Evolutionary conservation across 2,113 vertebrate species (phyloP), one percentile per base, ranked within the genome.

Genomic region (Dasyprocta punctata): DNA sequence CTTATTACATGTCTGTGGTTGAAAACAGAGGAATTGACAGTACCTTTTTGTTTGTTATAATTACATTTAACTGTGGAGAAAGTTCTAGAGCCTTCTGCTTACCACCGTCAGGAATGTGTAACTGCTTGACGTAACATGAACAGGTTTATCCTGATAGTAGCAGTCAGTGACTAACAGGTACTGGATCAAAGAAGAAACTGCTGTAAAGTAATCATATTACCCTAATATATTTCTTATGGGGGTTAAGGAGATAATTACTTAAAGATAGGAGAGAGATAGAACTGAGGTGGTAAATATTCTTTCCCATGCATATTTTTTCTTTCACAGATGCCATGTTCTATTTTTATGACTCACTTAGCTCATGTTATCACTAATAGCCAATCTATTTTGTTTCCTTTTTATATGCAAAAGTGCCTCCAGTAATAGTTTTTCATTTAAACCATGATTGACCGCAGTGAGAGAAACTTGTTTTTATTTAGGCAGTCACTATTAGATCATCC

Each of bases 351-450:
- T 73, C 38, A 49, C n/a, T 87, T 38, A 65, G 49, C 28, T 94
- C 2, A 8, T 73, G 5, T 67, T 67, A 80, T 86, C 60, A 94
- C 44, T 38, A 92, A 54, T 49, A 87, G 22, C 54, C 84, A 61
- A 44, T 85, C 9, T 95, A 11, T 92, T 90, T 80, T 73, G 5
- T 75, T 86, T 92, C 61, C 60, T 65, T 88, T 96, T 89, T 73
- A 73, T 10, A 36, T 96, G 67, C 24, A 89, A 16, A 96, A 86
- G 44, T 94, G 63, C 33, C 33, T 75, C 26, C 44, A 89, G 61
- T 92, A 93, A 67, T 94, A 90, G 71, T 91, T 97, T 89, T 92
- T 95, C 54, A 73, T 60, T 93, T 94, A 92, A 56, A 86, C 36
- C 60, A 93, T 65, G 89, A 28, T n/a, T 86, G 84, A 86, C 92